Evolutionary conservation across 2,888 invertebrate genomes (phyloP), one percentile per base, ranked within the genome.

Genomic region (Vesta saturnalis): DNA sequence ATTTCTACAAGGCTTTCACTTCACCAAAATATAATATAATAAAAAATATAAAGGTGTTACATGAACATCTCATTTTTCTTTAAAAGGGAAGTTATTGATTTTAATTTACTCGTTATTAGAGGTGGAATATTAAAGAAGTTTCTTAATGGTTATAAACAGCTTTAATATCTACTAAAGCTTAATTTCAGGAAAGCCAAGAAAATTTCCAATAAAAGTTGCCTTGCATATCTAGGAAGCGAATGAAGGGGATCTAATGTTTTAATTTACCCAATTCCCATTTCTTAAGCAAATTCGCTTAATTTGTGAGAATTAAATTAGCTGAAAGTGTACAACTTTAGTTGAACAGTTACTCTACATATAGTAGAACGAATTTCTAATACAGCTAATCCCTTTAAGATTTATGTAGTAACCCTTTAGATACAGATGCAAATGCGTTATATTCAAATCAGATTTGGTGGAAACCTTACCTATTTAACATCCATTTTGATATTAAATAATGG

Each of bases 251-350:
- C 60, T 68, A 64, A 65, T 52, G 61, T 43, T 55, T 65, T 64
- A 62, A 69, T 74, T 74, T 74, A 73, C 19, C 19, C 19, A 52
- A 75, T 75, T 76, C 71, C 71, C 69, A 75, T 75, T 76, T 75
- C 74, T 73, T 75, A 73, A 68, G 62, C 67, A 65, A 76, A 77
- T 76, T 75, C 73, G 67, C 71, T 77, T 75, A 74, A 76, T 71
- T 72, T 71, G 64, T 58, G 64, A 68, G 72, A 75, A 77, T 77
- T 77, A 76, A 77, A 77, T 77, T 77, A 77, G 72, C 73, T 72
- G 69, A 74, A 75, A 74, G 72, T 74, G 76, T 75, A 73, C 74
- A 77, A 76, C 76, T 77, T 72, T 73, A 76, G 76, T 76, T 71
- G 72, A 76, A 70, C 67, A 64, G 49, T 70, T 55, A 67, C 58